Base-by-base conservation (phyloP, 1,140 invertebrate species). In the Eriocheir sinensis region DNA sequence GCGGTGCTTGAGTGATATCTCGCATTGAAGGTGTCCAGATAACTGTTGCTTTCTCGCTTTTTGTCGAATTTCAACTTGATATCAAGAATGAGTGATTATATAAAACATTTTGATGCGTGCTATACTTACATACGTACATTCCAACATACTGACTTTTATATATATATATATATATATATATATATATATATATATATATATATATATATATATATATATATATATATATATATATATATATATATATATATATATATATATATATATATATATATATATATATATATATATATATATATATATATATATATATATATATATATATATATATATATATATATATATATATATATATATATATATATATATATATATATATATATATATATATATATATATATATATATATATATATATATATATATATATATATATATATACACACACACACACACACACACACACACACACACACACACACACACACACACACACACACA, bases 131-230 rank as follows among this genome's bases (percentile, higher is more conserved):
- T 21, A 34, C 30, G 30, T 83, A 2, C 38, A 44, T 30, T 89
- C 21, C 41, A 89, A 40, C 41, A 9, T 41, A 48, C n/a, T 12
- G 17, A 90, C 4, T 9, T 89, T 3, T 72, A 90, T 44, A 48
- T 90, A 90, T 53, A 90, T 53, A 72, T 91, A 72, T 34, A 91
- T 72, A 91, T 60, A 91, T 91, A 91, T 60, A 91, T 91, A 91
- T 91, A 91, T 91, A 91, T 91, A 91, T 91, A 91, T 91, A 91
- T 79, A 72, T 91, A 91, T 91, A 72, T 91, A 90, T 72, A 90
- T 72, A 90, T 60, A 90, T 90, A 90, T 90, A 90, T 90, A 90
- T 90, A 90, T 90, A 90, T 90, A 90, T 90, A 90, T 90, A 90
- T 90, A 90, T 90, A 53, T 90, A 90, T 90, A 90, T 90, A 90